These are phyloP conservation scores for Collichthys lucidus DNA, from an alignment of 2,113 vertebrate species.

Conservation along the genomic window DNA sequence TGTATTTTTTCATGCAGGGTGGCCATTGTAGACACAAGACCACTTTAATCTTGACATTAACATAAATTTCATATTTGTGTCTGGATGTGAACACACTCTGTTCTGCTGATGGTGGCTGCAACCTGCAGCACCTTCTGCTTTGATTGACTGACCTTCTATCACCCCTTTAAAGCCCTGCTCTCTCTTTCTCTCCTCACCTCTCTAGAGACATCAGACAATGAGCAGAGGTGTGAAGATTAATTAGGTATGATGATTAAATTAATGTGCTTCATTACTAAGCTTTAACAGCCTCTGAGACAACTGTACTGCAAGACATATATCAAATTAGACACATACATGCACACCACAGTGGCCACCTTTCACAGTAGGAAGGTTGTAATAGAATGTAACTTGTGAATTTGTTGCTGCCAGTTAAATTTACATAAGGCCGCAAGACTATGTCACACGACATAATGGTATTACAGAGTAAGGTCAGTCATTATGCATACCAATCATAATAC, in stretches of 20 bases:
- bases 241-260: constrained; percentile 70
- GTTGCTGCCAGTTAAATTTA: not conserved
- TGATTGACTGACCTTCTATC: not conserved
- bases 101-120: not conserved
- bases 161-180: not conserved
- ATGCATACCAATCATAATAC: not conserved
- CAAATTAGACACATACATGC: not conserved
- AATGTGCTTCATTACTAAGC: constrained; percentile 64
- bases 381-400: not conserved
- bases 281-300: constrained; percentile 29
- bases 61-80: not conserved
- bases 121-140: not conserved
- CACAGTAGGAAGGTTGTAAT: not conserved
- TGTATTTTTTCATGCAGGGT: not conserved
- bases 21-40: not conserved
- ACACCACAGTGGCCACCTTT: not conserved
- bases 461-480: not conserved
- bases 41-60: not conserved
- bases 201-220: constrained; percentile 41
- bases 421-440: not conserved
- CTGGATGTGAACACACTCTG: not conserved
- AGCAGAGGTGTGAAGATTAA: constrained; percentile 61
- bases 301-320: not conserved
- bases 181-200: constrained; percentile 12
- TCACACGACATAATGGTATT: not conserved